These are phyloP conservation scores for Nothoprocta pentlandii DNA, from an alignment of 2,113 vertebrate species.

Conservation along the genomic window DNA sequence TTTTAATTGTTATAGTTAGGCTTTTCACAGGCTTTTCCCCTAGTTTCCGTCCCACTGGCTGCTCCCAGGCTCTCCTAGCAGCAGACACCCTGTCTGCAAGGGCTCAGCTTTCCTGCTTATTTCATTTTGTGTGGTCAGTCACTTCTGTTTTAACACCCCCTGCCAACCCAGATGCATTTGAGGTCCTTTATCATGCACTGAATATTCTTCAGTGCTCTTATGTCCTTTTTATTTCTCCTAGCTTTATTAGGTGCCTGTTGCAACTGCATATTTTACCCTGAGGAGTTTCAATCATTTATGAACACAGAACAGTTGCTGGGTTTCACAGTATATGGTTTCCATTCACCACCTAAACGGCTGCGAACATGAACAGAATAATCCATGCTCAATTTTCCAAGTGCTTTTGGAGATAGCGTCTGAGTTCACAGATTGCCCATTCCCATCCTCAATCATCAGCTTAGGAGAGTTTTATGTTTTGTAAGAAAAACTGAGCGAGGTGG, in stretches of 20 bases:
- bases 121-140: neutral
- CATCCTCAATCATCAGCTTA: neutral
- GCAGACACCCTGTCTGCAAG: neutral
- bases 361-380: constrained; percentile 28
- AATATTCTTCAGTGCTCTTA: neutral
- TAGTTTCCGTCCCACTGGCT: neutral
- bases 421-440: neutral
- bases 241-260: constrained; percentile 46
- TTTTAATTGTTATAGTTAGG: neutral
- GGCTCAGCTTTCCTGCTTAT: neutral
- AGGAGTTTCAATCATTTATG: constrained; percentile 62
- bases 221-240: neutral
- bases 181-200: neutral
- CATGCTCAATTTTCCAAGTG: constrained; percentile 3
- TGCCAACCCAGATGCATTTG: neutral
- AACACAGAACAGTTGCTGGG: constrained; percentile 23
- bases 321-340: constrained; percentile 45
- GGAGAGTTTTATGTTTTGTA: neutral
- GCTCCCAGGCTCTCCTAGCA: neutral
- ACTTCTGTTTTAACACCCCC: neutral
- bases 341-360: constrained; percentile 46
- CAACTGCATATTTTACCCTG: constrained; percentile 37
- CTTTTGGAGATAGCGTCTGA: neutral
- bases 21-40: neutral
- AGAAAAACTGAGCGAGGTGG: neutral